Base-by-base conservation (phyloP, 2,113 vertebrate species). In the Peromyscus polionotus region DNA sequence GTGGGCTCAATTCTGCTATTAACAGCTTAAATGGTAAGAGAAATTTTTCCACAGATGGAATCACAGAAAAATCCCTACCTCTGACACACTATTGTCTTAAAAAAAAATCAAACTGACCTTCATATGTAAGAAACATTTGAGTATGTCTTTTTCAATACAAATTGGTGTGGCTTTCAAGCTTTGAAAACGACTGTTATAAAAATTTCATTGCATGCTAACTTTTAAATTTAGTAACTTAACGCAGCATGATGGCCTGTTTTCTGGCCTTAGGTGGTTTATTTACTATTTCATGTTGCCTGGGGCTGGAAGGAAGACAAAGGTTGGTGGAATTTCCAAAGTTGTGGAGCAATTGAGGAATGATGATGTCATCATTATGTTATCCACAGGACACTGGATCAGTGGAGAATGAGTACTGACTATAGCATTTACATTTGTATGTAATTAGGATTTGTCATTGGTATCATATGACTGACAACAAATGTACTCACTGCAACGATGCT, bases 81-180 rank as follows among this genome's bases (percentile, higher is more conserved):
- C 24, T 48, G 39, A 19, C 3, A 70, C 13, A 22, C 63, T 68
- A 85, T 51, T 75, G 22, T 75, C 93, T 88, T 93, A 39, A 3
- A 67, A 93, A 93, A 93, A 94, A 45, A 90, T 65, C 31, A 88
- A 57, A 2, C 48, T 91, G 48, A 93, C 10, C 80, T 89, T 89
- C 16, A 57, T 88, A 54, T 79, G 6, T 79, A 85, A 93, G 88
- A 91, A 61, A 51, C 13, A 81, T 75, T 76, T 72, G n/a, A 73
- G 11, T 72, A 19, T 11, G 2, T 73, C 63, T 88, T 88, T 72
- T 13, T 63, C 39, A n/a, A 88, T n/a, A 39, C 42, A 9, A 84
- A 45, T 65, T 65, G 65, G 6, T 63, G 24, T 63, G 36, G 11
- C 14, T 96, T 79, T 88, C 7, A 75, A 84, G 19, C 42, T 70